Percentiles rank a stretch among this genome's conserved stretches.
These are phyloP conservation scores for Pantelozetes paolii DNA, from an alignment of 2,888 invertebrate genomes.

Conservation along the genomic window DNA sequence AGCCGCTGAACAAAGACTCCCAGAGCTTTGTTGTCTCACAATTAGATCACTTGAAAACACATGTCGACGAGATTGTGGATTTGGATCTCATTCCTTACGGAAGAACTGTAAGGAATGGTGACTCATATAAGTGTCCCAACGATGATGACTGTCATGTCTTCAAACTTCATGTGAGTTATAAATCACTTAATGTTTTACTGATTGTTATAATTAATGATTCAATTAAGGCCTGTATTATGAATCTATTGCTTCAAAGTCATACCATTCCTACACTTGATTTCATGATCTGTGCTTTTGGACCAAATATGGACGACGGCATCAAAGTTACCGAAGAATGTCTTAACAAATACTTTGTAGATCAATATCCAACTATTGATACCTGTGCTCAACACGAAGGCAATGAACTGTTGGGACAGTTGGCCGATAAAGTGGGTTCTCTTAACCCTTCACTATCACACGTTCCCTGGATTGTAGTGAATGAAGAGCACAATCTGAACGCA, in stretches of 20 bases:
- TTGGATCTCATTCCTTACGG: conserved; percentile 34
- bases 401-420: neutral
- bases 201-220: too few relatives aligned
- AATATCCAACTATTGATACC: neutral
- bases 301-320: neutral
- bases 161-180: conserved; percentile 35
- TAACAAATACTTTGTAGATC: conserved; percentile 23
- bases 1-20: conserved; percentile 4
- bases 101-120: neutral
- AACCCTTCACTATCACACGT: conserved; percentile 22
- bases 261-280: neutral
- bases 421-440: neutral
- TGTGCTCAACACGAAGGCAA: conserved; percentile 10
- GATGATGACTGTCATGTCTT: conserved; percentile 19
- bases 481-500: conserved; percentile 21
- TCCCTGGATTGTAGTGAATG: conserved; percentile 36
- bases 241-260: neutral
- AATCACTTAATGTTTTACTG: neutral
- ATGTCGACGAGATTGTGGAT: conserved; percentile 4
- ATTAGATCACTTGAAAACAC: conserved; percentile 29
- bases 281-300: conserved; percentile 25
- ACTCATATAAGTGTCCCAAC: neutral
- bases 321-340: conserved; percentile 35
- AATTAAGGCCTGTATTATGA: conserved; percentile 32
- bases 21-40: conserved; percentile 13